Percentiles rank a stretch among this genome's conserved stretches.
Evolutionary conservation across 1,140 invertebrate species (phyloP).

Genomic region (Ceratina calcarata): DNA sequence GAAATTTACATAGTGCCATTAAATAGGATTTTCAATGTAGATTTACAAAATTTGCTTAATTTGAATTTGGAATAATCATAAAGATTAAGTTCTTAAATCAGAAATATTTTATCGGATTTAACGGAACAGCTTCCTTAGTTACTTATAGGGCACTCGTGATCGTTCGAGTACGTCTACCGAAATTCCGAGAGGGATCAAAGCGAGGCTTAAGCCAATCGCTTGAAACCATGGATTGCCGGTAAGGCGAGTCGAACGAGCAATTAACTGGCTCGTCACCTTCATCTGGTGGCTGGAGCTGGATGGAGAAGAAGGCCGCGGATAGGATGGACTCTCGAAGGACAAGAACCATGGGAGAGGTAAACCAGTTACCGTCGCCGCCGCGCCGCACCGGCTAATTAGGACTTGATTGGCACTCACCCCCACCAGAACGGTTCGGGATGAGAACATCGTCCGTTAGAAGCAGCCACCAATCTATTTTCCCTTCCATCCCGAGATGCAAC

Average conservation of each 20-base stretch:
- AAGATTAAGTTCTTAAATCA: no score
- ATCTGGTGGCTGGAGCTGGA: neutral
- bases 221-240: neutral
- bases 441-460: neutral
- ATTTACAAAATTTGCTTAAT: no score
- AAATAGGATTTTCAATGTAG: no score
- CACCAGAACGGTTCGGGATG: conserved; percentile 6
- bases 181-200: neutral
- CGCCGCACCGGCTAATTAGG: conserved; percentile 70
- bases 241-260: conserved; percentile 16
- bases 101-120: no score
- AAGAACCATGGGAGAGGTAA: conserved; percentile 29
- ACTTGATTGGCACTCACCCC: conserved; percentile 70
- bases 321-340: conserved; percentile 33
- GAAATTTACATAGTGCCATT: no score
- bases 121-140: neutral
- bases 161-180: neutral
- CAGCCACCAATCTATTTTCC: conserved; percentile 23
- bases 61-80: no score
- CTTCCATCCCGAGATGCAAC: neutral
- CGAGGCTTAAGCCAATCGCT: neutral
- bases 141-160: neutral
- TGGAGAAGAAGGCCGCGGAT: neutral
- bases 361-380: conserved; percentile 52
- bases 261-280: conserved; percentile 20